Evolutionary conservation across 1,140 invertebrate species (phyloP), one percentile per base, ranked within the genome.

Genomic region (Proales similis): DNA sequence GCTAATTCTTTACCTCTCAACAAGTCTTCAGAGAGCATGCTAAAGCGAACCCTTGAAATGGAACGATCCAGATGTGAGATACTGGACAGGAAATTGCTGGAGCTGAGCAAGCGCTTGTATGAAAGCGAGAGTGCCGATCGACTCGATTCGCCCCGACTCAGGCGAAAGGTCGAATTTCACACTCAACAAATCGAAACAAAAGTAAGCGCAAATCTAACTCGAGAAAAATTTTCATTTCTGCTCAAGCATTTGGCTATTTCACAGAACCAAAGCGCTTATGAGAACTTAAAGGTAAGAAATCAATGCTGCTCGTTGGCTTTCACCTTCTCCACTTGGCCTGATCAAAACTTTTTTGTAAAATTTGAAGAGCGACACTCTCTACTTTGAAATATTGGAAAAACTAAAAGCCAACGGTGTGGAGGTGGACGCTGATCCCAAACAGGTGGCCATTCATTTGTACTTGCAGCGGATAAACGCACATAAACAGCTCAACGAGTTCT

Each of bases 321-420:
- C n/a, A n/a, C n/a, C n/a, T n/a, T n/a, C n/a, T n/a, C n/a, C n/a
- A n/a, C n/a, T n/a, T n/a, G n/a, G n/a, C n/a, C n/a, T n/a, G n/a
- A n/a, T 57, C 9, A 42, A 57, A 57, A 26, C 51, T 42, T n/a
- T 12, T 39, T 57, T 14, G 38, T 57, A 42, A 30, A 17, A 17
- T 24, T 57, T 42, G 29, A 32, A 57, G 51, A 57, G 30, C 30
- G 51, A 57, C 19, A 24, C 27, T 29, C 14, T 57, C 32, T 57
- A 57, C 36, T 42, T 19, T 57, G 51, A 57, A 57, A 57, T 57
- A 57, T 42, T 57, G 38, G 51, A 57, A 42, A 39, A 57, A 24
- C 38, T 57, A 22, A 57, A 57, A 24, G 39, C 51, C 20, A 36
- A 43, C 14, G 51, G 51, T 57, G 17, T 57, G 39, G 11, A 17